Base-by-base conservation (phyloP, 2,888 invertebrate genomes). In the Andrena camellia region DNA sequence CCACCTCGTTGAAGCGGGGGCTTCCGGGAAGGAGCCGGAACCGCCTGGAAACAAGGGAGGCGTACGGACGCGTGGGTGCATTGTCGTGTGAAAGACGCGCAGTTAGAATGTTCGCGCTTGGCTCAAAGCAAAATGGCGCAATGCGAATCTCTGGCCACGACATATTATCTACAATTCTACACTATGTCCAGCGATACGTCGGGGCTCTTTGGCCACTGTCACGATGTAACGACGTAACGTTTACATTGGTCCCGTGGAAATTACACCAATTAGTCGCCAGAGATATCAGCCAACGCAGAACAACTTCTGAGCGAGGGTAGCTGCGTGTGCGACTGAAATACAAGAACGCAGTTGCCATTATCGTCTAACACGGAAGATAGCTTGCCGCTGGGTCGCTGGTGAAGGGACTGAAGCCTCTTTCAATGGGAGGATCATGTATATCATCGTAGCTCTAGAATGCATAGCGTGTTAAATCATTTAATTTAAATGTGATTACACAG, bases 261-360 rank as follows among this genome's bases (percentile, higher is more conserved):
- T 92, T 93, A 91, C 89, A 86, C 90, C 91, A 93, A 93, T 93
- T 92, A 92, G 90, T 88, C 86, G 81, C 68, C 76, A 79, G 63
- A 26, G 57, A 78, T 81, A 77, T 81, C 80, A 35, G 71, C 68
- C 66, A 62, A 57, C 60, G 35, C 48, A 66, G 48, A 73, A 67
- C 79, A 72, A 80, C 75, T 70, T 73, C 70, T 63, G 23, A 42
- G 23, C 57, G 23, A 8, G 35, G 59, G 48, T n/a, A 23, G 57
- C 8, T 57, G 52, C 26, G 70, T 79, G 31, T 26, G 29, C 29
- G 31, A 26, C 50, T 57, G 62, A 50, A 78, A 71, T 68, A 57
- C 4, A 42, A 42, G 70, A 67, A 84, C 57, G 77, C 67, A 20
- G 63, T 84, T 81, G 81, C 70, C 67, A 84, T 81, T 84, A 72